Percentiles rank a stretch among this genome's conserved stretches.
Evolutionary conservation across 2,113 vertebrate genomes (phyloP).

Genomic region (Poecile atricapillus): DNA sequence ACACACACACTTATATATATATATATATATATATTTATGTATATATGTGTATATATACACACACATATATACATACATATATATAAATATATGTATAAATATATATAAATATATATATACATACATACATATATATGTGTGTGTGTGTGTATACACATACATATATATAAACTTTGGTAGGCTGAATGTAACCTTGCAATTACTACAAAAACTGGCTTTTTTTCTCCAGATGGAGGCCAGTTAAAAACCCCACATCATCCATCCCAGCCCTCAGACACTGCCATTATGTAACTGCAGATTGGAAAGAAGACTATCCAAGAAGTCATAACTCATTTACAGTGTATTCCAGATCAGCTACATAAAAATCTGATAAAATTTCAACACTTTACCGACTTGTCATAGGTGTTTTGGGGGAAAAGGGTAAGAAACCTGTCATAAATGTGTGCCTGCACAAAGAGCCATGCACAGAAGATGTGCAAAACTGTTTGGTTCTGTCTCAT

Average conservation of each 20-base stretch:
- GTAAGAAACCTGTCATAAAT: neutral
- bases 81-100: neutral
- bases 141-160: neutral
- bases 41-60: no score
- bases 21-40: neutral
- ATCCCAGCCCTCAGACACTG: neutral
- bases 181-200: neutral
- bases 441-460: neutral
- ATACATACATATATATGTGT: neutral
- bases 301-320: neutral
- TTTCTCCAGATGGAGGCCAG: neutral
- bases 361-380: neutral
- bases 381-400: neutral
- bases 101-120: no score
- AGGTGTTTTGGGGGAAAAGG: neutral
- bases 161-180: neutral
- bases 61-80: neutral
- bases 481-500: neutral
- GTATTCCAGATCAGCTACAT: neutral
- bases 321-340: neutral
- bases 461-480: neutral
- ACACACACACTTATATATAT: rapidly evolving
- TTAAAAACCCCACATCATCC: neutral
- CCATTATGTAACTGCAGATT: neutral
- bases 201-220: neutral